phyloP scores from a whole-genome alignment of 2,797 vertebrate genomes.

The Aldrovandia affinis region DNA sequence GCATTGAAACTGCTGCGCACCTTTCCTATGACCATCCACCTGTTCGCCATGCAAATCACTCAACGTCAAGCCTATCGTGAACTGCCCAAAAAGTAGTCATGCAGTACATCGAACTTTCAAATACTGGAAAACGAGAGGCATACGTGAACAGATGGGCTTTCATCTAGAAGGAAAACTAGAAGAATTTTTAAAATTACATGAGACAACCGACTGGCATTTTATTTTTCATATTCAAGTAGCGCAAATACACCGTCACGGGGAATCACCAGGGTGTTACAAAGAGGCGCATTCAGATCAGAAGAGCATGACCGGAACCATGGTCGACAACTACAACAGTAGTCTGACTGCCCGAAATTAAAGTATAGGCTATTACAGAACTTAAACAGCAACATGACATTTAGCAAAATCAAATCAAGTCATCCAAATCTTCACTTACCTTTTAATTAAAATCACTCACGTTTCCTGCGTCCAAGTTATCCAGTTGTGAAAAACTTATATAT shows the following conservation, averaged over 20 bases:
- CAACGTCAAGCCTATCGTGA: not conserved
- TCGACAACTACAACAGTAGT: not conserved
- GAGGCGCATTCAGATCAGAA: not conserved
- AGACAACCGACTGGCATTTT: too few species aligned
- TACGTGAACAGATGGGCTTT: conserved; percentile 28
- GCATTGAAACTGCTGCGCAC: not conserved
- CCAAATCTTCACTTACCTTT: not conserved
- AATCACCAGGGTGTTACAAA: not conserved
- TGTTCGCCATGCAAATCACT: conserved; percentile 15
- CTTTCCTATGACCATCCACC: conserved; percentile 6
- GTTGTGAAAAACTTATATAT: not conserved
- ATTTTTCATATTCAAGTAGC: not conserved
- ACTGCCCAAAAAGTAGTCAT: conserved; percentile 16
- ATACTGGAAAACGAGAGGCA: not conserved
- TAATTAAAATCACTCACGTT: not conserved
- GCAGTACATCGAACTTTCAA: conserved; percentile 37
- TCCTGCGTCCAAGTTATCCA: not conserved
- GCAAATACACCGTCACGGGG: not conserved
- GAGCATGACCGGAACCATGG: not conserved
- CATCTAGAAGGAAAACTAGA: not conserved
- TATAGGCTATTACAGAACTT: too few species aligned
- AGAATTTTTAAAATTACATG: not conserved
- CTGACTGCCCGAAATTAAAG: not conserved
- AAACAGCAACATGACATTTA: not conserved
- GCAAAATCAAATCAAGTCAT: not conserved